Base-by-base conservation (phyloP, 2,113 vertebrate species). In the Carettochelys insculpta region DNA sequence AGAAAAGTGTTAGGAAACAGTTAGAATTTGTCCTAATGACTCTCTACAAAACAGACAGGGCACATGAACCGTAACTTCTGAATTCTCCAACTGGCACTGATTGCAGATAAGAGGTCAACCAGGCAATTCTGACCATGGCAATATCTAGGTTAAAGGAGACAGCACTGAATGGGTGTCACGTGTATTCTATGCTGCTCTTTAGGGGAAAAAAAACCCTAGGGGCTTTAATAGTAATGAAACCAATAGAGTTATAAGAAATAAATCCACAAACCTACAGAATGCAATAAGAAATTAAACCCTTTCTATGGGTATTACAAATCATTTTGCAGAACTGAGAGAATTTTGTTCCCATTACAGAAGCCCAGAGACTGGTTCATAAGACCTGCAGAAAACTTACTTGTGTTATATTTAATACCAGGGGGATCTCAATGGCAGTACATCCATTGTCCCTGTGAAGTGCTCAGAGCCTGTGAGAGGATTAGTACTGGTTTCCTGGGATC, bases 91-190 rank as follows among this genome's bases (percentile, higher is more conserved):
- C 12, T 25, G 75, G 12, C 34, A 71, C 1, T 43, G 43, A 47
- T 5, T 0, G 0, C 4, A 14, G 51, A 75, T 29, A 82, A 77
- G 52, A 51, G 2, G 41, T 1, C n/a, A 45, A 52, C 77, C 80
- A 6, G 51, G 27, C 13, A 11, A 54, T 93, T 34, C 61, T 12
- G 88, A 1, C 16, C 51, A 13, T 0, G 0, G 38, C 14, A 88
- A 17, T 1, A 0, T n/a, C 76, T 45, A 7, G 3, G 13, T 1
- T 0, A 1, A 25, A 71, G 68, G 48, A 81, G 24, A 22, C 5
- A 17, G 10, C 20, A 90, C 76, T 38, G 4, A 25, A 82, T 61
- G 19, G 5, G 2, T 77, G 25, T 13, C 24, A 80, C 78, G 51
- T 71, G 61, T 77, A 79, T 17, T 31, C 34, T 65, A 38, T 17